Conservation (phyloP, 35 echinoderm and acorn worm species). For the Stichopus chloronotus region DNA sequence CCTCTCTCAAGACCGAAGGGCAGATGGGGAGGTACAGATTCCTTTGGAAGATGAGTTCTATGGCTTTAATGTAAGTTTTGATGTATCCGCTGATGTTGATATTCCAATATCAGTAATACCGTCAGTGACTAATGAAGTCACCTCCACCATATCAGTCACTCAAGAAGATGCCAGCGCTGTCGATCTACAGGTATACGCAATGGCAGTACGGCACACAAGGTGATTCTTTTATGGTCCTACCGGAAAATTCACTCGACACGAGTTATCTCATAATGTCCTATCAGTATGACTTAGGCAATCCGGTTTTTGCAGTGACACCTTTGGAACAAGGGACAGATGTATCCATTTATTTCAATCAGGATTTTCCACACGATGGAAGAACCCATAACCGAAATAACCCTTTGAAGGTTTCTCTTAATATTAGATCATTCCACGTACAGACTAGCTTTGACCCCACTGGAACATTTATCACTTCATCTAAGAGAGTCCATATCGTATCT, state of each 20-base stretch:
- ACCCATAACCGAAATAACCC: slow-evolving; percentile 17
- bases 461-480: not conserved
- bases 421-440: not conserved
- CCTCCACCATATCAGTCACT: not conserved
- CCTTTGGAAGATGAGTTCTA: not conserved
- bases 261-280: slow-evolving; percentile 9
- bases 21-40: not conserved
- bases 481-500: not conserved
- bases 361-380: not conserved
- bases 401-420: not conserved
- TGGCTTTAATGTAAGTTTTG: not conserved
- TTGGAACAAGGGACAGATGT: slow-evolving; percentile 12
- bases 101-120: not conserved
- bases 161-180: not conserved
- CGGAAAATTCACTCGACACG: not conserved
- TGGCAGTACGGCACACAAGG: not conserved
- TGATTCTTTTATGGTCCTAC: slow-evolving; percentile 25
- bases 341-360: slow-evolving; percentile 8
- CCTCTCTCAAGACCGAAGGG: not conserved
- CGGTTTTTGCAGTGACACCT: not conserved
- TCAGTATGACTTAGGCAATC: not conserved
- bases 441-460: slow-evolving; percentile 29
- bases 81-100: not conserved
- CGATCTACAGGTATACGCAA: not conserved
- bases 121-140: no score